These are phyloP conservation scores for Ciconia boyciana DNA, from an alignment of 2,113 vertebrate genomes.

Conservation along the genomic window DNA sequence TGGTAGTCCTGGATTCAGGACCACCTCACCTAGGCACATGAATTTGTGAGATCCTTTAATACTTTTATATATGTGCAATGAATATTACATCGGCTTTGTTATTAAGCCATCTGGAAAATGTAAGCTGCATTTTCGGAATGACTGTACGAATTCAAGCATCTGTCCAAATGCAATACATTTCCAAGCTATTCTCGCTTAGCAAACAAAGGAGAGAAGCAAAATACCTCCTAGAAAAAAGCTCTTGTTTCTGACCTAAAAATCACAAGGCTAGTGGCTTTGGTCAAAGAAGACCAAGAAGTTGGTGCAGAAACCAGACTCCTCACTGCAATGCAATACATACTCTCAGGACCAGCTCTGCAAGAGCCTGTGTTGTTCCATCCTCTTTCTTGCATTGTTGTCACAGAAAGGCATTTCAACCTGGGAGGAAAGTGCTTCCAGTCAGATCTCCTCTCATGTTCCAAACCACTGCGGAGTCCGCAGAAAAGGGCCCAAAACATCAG, in stretches of 20 bases:
- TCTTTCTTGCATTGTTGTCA: not conserved
- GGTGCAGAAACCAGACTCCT: not conserved
- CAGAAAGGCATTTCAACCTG: not conserved
- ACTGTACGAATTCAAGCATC: not conserved
- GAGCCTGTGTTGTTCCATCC: not conserved
- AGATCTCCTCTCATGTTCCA: not conserved
- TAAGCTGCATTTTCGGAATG: conserved; percentile 16
- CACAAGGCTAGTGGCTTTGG: not conserved
- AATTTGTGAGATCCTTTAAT: not conserved
- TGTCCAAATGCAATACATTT: not conserved
- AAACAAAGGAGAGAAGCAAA: not conserved
- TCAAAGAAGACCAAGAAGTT: not conserved
- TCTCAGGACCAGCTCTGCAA: not conserved
- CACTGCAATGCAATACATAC: not conserved
- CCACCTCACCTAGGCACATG: not conserved
- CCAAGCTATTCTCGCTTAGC: not conserved
- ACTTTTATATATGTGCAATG: not conserved
- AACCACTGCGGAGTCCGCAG: not conserved
- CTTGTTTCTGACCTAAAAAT: not conserved
- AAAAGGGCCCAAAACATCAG: not conserved
- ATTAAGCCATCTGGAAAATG: conserved; percentile 38
- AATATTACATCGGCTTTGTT: conserved; percentile 19
- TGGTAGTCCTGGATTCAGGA: not conserved
- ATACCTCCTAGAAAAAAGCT: not conserved
- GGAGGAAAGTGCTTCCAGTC: not conserved